Percentiles rank a stretch among this genome's conserved stretches.
These are phyloP conservation scores for Diplazon laetatorius DNA, from an alignment of 2,888 invertebrate genomes.

Conservation along the genomic window DNA sequence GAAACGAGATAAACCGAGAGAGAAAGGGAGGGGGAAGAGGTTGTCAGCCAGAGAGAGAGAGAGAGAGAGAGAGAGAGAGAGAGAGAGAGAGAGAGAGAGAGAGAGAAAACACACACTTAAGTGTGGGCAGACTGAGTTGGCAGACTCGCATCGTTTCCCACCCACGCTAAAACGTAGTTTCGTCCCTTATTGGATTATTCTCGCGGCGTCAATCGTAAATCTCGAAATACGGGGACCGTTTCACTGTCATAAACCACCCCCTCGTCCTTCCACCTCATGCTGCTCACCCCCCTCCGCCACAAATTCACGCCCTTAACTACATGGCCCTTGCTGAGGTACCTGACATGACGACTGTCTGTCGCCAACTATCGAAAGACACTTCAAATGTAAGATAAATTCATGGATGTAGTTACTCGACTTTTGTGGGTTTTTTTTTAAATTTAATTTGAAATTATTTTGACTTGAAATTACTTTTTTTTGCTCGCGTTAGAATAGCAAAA, in stretches of 20 bases:
- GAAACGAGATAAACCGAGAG: no score
- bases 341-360: conserved; percentile 15
- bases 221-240: conserved; percentile 59
- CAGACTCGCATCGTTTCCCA: conserved; percentile 57
- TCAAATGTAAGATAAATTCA: conserved; percentile 57
- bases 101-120: conserved; percentile 2
- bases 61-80: not conserved
- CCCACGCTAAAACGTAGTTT: conserved; percentile 62
- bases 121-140: conserved; percentile 45
- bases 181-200: conserved; percentile 63
- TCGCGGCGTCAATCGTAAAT: conserved; percentile 65
- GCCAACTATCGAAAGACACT: not conserved
- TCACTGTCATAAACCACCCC: conserved; percentile 57
- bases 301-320: no score
- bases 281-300: not conserved
- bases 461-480: not conserved
- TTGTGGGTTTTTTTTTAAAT: conserved; percentile 4
- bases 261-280: not conserved
- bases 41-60: not conserved
- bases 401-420: conserved; percentile 49
- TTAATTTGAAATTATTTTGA: no score
- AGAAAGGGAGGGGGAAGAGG: not conserved
- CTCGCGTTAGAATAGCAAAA: no score
- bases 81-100: no score
- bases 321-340: not conserved